A percentile compares a stretch with the other conserved stretches of the same genome.
Conservation (phyloP, 1,140 invertebrate species). For the Sitophilus oryzae region DNA sequence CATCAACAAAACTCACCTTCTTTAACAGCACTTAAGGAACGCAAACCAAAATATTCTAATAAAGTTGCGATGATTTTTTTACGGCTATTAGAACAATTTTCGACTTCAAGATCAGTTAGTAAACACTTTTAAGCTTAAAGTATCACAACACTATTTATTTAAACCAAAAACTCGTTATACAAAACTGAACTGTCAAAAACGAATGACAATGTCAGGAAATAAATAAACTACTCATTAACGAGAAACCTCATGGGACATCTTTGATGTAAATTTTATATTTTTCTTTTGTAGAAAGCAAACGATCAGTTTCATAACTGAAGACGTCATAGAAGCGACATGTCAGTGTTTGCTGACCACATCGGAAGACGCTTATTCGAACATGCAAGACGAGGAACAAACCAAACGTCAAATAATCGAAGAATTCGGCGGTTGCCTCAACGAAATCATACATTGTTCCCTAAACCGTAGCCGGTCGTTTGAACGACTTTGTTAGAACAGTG, state of each 20-base stretch:
- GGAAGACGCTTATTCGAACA: conserved; percentile 69
- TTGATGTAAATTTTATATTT: neutral
- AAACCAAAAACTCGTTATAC: too few species aligned
- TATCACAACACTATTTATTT: too few species aligned
- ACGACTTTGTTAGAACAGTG: neutral
- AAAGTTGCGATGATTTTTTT: too few species aligned
- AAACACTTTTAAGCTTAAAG: too few species aligned
- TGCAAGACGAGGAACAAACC: conserved; percentile 64
- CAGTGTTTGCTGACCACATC: conserved; percentile 91
- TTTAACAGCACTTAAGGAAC: too few species aligned
- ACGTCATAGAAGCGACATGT: conserved; percentile 93
- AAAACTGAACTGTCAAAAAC: too few species aligned
- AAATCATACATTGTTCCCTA: conserved; percentile 70
- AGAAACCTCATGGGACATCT: neutral
- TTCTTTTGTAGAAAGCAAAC: conserved; percentile 58
- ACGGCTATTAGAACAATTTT: too few species aligned
- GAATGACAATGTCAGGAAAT: too few species aligned
- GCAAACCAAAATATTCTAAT: too few species aligned
- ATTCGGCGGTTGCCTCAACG: conserved; percentile 87
- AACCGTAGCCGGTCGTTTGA: conserved; percentile 24
- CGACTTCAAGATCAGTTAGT: too few species aligned
- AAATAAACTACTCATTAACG: too few species aligned
- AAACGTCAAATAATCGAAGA: conserved; percentile 87
- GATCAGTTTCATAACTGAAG: conserved; percentile 82
- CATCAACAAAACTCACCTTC: too few species aligned